Evolutionary conservation across 2,888 invertebrate genomes (phyloP), one percentile per base, ranked within the genome.

Genomic region (Sesia apiformis): DNA sequence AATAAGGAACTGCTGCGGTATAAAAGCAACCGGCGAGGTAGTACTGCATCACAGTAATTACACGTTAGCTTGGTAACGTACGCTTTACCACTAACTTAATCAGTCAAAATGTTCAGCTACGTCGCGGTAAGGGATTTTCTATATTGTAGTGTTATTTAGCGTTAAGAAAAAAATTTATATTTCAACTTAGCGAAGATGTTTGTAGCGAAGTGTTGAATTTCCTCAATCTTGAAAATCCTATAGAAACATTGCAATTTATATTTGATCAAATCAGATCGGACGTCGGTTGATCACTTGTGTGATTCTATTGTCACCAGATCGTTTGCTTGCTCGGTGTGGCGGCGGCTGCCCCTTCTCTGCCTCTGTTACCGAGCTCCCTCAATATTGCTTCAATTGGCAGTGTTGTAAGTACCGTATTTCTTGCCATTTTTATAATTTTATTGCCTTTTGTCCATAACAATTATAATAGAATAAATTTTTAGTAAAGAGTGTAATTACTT

Each of bases 31-130:
- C 38, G 53, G 62, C 57, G 51, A 55, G 40, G 55, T 59, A 55
- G 60, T 42, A 52, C 52, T 55, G 57, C 56, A 58, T 60, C 60
- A 66, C 64, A 61, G 38, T 64, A 66, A 68, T 60, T 65, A 60
- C 57, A 57, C 63, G 63, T 60, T 65, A 64, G 65, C 66, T 64
- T 58, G 60, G 63, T 67, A 64, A 62, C 66, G 66, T 63, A 43
- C 61, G 55, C 52, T 52, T 57, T 49, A 52, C 43, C 49, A 38
- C 4, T 41, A 51, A 40, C 55, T 55, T 58, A 56, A 63, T 54
- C 53, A 60, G 46, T 55, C 63, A 77, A 62, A 66, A 87, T 87
- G 87, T 76, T 81, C 72, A 69, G 67, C 66, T 78, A 75, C 63
- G 60, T 85, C 59, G 70, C 78, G 78, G 84, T 84, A 74, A 84